phyloP scores from a whole-genome alignment of 2,113 vertebrate genomes.

The Dipodomys merriami region DNA sequence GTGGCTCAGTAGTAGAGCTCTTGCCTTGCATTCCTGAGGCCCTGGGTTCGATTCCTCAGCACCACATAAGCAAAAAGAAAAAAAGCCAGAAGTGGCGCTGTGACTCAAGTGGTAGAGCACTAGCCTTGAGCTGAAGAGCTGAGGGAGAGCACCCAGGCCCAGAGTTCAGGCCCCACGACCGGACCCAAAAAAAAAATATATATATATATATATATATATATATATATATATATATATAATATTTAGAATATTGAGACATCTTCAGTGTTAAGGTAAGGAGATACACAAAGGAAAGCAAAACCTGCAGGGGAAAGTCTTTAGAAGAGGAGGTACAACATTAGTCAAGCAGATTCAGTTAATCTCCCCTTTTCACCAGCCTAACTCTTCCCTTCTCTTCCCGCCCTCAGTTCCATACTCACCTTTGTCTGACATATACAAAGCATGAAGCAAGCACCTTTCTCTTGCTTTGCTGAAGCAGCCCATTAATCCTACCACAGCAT shows the following conservation, averaged over 20 bases:
- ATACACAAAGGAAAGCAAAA: background rate
- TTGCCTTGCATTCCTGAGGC: too few species aligned
- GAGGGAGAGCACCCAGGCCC: too few species aligned
- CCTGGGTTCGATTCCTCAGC: too few species aligned
- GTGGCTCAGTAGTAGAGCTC: too few species aligned
- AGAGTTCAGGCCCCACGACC: too few species aligned
- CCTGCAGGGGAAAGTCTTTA: background rate
- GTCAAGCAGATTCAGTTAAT: background rate
- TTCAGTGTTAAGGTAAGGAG: background rate
- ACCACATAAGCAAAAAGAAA: too few species aligned
- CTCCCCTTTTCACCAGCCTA: background rate
- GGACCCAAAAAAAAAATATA: too few species aligned
- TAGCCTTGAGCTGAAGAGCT: too few species aligned
- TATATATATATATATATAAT: too few species aligned
- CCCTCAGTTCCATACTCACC: background rate
- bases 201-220: too few species aligned
- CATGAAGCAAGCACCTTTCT: background rate
- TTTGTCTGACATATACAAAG: background rate
- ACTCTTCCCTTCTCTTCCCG: background rate
- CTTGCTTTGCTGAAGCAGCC: background rate
- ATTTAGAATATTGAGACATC: background rate
- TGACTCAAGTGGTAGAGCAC: too few species aligned
- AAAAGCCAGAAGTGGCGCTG: too few species aligned
- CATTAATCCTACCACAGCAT: background rate
- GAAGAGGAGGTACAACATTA: background rate